Percentiles rank a stretch among this genome's conserved stretches.
These are phyloP conservation scores for Galaxea fascicularis DNA, from an alignment of 92 coral and sea anemone genomes.

Conservation along the genomic window DNA sequence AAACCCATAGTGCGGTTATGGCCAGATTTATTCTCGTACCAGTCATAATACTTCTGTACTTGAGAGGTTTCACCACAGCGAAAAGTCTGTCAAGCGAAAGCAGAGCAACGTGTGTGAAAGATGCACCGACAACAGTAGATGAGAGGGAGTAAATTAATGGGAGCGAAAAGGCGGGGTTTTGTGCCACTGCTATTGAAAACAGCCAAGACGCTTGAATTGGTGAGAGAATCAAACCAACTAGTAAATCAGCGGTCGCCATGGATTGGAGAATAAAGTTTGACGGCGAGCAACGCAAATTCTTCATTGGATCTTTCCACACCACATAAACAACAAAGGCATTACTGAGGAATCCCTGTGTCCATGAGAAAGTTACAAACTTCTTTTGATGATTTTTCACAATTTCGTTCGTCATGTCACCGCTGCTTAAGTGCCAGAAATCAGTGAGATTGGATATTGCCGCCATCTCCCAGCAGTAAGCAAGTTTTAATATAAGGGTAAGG, in stretches of 20 bases:
- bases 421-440: constrained; percentile 23
- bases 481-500: too few species aligned
- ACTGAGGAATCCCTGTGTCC: constrained; percentile 4
- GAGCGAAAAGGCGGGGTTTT: constrained; percentile 15
- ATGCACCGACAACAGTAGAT: constrained; percentile 12
- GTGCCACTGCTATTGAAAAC: background rate
- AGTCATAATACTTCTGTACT: constrained; percentile 9
- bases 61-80: constrained; percentile 25
- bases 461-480: too few species aligned
- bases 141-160: background rate
- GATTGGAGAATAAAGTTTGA: constrained; percentile 31
- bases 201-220: constrained; percentile 26
- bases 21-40: constrained; percentile 7
- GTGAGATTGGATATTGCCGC: constrained; percentile 19
- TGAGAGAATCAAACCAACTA: constrained; percentile 11
- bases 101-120: constrained; percentile 17
- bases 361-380: background rate
- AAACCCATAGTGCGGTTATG: background rate
- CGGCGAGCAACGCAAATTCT: constrained; percentile 8
- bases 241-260: constrained; percentile 21
- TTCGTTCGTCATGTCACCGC: background rate
- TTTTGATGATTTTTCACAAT: background rate
- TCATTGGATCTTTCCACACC: constrained; percentile 35
- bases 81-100: constrained; percentile 14
- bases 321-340: constrained; percentile 28